Conservation (phyloP, 2,113 vertebrate genomes). For the Athene cunicularia region DNA sequence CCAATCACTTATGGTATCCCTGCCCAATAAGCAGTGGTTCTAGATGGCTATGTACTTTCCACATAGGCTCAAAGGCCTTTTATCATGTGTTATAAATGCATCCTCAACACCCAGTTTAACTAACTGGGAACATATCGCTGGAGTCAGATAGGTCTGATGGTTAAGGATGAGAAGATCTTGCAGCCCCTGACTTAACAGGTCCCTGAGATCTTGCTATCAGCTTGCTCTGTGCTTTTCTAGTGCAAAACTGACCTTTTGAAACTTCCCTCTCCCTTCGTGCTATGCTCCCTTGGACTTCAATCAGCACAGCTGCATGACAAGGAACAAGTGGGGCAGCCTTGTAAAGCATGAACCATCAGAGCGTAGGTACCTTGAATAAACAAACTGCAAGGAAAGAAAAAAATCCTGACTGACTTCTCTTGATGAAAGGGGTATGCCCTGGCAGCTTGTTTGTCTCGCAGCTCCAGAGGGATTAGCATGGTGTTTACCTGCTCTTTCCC, state of each 20-base stretch:
- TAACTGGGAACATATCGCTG: not conserved
- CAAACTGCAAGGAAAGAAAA: not conserved
- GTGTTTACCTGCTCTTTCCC: constrained; percentile 45
- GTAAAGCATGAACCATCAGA: not conserved
- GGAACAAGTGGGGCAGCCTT: not conserved
- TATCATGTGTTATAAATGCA: not conserved
- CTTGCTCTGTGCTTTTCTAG: not conserved
- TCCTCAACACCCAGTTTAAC: not conserved
- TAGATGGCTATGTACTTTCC: not conserved
- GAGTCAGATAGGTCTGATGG: not conserved
- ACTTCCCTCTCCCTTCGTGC: not conserved
- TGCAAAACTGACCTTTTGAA: not conserved
- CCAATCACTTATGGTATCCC: not conserved
- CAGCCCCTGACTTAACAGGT: not conserved
- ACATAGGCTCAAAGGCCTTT: not conserved
- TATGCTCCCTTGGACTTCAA: not conserved
- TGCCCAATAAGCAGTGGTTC: not conserved
- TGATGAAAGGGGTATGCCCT: not conserved
- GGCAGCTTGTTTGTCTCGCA: not conserved
- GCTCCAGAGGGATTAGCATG: not conserved
- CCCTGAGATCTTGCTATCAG: not conserved
- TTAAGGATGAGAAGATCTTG: not conserved
- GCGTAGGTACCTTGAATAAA: not conserved
- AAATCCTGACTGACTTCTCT: not conserved
- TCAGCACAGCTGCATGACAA: not conserved